Evolutionary conservation across 2,797 vertebrate species (phyloP).

Genomic region (Syngnathus rostellatus): DNA sequence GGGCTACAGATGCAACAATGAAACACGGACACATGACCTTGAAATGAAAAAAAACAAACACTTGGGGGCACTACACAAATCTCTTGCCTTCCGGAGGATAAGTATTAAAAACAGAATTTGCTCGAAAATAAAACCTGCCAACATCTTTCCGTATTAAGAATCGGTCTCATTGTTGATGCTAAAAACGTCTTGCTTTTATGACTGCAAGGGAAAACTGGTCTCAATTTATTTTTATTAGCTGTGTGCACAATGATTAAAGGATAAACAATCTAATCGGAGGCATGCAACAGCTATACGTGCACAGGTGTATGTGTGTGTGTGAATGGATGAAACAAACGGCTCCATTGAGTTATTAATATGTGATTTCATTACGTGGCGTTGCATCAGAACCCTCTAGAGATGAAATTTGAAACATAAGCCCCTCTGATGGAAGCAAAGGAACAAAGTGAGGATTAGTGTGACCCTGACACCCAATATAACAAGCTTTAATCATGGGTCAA

Average conservation of each 20-base stretch:
- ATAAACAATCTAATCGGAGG: background rate
- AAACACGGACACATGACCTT: constrained; percentile 32
- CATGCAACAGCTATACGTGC: background rate
- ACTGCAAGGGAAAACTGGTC: background rate
- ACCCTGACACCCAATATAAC: constrained; percentile 8
- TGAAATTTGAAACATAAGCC: constrained; percentile 3
- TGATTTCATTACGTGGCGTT: background rate
- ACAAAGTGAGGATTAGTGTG: constrained; percentile 6
- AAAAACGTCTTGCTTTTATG: constrained; percentile 3
- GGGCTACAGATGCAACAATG: constrained; percentile 28
- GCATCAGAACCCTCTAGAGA: constrained; percentile 1
- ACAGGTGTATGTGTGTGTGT: background rate
- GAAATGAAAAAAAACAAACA: constrained; percentile 19
- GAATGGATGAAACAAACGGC: background rate
- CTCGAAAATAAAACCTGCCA: background rate
- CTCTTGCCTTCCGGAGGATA: constrained; percentile 9
- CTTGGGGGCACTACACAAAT: constrained; percentile 31
- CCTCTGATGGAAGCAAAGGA: constrained; percentile 4
- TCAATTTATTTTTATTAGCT: constrained; percentile 2
- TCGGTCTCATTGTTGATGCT: background rate
- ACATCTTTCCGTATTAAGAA: background rate
- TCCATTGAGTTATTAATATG: constrained; percentile 4
- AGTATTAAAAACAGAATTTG: background rate
- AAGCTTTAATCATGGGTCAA: constrained; percentile 7
- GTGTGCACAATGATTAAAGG: background rate